Evolutionary conservation across 2,888 invertebrate genomes (phyloP).

Genomic region (Mythimna impura): DNA sequence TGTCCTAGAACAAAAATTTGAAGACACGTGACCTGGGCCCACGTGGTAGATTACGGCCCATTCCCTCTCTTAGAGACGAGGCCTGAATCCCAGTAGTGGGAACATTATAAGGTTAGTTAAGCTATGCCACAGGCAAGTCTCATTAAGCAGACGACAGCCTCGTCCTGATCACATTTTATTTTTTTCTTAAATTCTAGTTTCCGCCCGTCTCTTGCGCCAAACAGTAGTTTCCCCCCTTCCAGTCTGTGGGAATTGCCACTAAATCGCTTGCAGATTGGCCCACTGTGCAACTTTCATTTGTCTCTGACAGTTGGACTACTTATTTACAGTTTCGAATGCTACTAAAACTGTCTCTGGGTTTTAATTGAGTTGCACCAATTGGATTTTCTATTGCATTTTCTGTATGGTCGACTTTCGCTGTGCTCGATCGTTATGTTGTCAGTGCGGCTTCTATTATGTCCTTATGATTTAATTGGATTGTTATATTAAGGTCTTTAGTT

Average conservation of each 20-base stretch:
- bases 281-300: conserved; percentile 58
- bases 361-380: conserved; percentile 62
- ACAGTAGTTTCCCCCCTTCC: conserved; percentile 28
- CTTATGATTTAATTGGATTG: conserved; percentile 44
- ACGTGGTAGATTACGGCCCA: too few relatives aligned
- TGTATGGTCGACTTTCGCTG: conserved; percentile 40
- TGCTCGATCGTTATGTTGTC: conserved; percentile 23
- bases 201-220: conserved; percentile 40
- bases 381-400: conserved; percentile 58
- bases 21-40: too few relatives aligned
- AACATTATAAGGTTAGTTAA: too few relatives aligned
- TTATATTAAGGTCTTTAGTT: conserved; percentile 26
- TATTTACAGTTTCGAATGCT: conserved; percentile 55
- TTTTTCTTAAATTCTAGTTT: conserved; percentile 31
- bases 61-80: too few relatives aligned
- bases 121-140: too few relatives aligned
- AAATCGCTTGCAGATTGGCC: conserved; percentile 64
- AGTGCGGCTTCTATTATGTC: conserved; percentile 18
- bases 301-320: conserved; percentile 55
- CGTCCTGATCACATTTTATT: too few relatives aligned
- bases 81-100: too few relatives aligned
- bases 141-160: too few relatives aligned
- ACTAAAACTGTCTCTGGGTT: conserved; percentile 56
- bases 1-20: too few relatives aligned
- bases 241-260: conserved; percentile 58